Evolutionary conservation across 1,140 invertebrate genomes (phyloP), one percentile per base, ranked within the genome.

Genomic region (Lasaia peninsularis): DNA sequence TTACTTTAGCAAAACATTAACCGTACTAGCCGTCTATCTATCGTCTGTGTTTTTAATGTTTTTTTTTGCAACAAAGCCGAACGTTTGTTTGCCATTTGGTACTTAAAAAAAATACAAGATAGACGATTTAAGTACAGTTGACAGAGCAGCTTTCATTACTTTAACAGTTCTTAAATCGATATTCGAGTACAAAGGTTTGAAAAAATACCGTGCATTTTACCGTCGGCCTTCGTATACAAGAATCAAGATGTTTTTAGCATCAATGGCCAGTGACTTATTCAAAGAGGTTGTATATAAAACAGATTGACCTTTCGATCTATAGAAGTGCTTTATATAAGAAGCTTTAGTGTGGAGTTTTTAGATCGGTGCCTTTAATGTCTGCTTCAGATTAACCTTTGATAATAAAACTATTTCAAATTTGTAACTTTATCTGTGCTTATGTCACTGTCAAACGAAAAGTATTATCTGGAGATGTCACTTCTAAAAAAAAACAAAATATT

Each of bases 181-280:
- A 11, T 16, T n/a, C n/a, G n/a, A n/a, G 20, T 48, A 5, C 20
- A 21, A 20, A 48, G 20, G 20, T 16, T 48, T 5, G 14, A 11
- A 20, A 18, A 48, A 48, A 21, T 48, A 48, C 40, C 9, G 2
- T 48, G 40, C 20, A 48, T 48, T 48, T 48, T 48, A 48, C 11
- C 20, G 40, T 48, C 10, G 40, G 18, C 40, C 40, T 48, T 48
- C 40, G 24, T 14, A 40, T 12, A 20, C 16, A 10, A 48, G 40
- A 11, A 48, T 44, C 37, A 20, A 14, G 40, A 48, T 48, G 40
- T 48, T 48, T 16, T 48, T 48, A 48, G 18, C 40, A 48, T 48
- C 40, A 48, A 48, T 48, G 20, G 20, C 40, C 40, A 48, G 40
- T 48, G 40, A 48, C 40, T 48, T 48, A 48, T 48, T 48, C 40